These are phyloP conservation scores for Alloplasta piceator DNA, from an alignment of 2,888 invertebrate genomes.

Conservation along the genomic window DNA sequence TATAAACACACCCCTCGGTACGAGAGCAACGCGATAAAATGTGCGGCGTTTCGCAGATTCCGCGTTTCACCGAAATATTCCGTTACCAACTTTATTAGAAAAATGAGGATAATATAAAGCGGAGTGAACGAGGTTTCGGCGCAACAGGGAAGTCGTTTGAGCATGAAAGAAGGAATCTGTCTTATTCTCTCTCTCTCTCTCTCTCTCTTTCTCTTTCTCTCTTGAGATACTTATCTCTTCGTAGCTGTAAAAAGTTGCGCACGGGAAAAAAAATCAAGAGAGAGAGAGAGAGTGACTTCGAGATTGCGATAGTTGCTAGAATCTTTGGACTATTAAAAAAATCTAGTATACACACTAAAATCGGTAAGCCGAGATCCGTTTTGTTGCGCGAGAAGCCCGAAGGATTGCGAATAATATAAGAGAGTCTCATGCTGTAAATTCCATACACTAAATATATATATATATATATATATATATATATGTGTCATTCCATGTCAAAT, in stretches of 20 bases:
- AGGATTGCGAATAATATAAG: conserved; percentile 50
- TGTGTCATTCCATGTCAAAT: conserved; percentile 36
- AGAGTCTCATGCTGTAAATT: conserved; percentile 24
- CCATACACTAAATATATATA: background rate
- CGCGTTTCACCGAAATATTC: conserved; percentile 49
- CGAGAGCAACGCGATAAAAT: background rate
- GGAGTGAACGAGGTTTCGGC: conserved; percentile 33
- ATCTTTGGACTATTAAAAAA: conserved; percentile 58
- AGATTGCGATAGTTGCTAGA: conserved; percentile 54
- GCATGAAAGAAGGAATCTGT: conserved; percentile 37
- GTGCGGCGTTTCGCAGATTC: background rate
- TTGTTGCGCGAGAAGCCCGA: conserved; percentile 28
- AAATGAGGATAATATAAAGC: conserved; percentile 12
- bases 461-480: conserved; percentile 14
- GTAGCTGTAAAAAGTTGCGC: conserved; percentile 53
- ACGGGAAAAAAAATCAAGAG: background rate
- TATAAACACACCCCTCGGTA: background rate
- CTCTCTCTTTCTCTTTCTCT: conserved; percentile 8
- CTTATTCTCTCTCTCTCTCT: conserved; percentile 7
- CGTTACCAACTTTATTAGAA: conserved; percentile 39
- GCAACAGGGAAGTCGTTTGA: conserved; percentile 54
- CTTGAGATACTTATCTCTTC: conserved; percentile 36
- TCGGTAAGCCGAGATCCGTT: conserved; percentile 40
- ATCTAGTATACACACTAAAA: conserved; percentile 57
- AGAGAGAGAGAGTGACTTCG: conserved; percentile 33